A percentile compares a stretch with the other conserved stretches of the same genome.
Conservation (phyloP, 2,113 vertebrate species). For the Glareola pratincola region DNA sequence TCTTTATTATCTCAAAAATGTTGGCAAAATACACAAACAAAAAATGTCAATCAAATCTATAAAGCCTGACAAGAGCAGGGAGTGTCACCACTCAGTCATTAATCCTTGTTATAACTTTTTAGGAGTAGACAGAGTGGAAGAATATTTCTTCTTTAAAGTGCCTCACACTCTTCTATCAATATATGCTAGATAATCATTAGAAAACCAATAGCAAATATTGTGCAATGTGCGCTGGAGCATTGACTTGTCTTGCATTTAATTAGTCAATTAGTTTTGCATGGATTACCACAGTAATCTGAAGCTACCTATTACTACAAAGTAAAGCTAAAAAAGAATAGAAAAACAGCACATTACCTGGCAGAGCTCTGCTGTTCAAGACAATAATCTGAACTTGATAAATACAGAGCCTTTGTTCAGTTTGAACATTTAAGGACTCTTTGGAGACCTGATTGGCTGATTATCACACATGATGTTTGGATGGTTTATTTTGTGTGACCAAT, state of each 20-base stretch:
- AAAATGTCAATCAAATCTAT: background rate
- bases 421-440: constrained; percentile 65
- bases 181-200: constrained; percentile 11
- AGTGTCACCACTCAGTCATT: background rate
- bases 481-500: constrained; percentile 61
- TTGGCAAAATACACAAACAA: background rate
- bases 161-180: background rate
- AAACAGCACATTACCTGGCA: constrained; percentile 55
- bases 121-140: background rate
- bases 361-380: constrained; percentile 40
- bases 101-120: background rate
- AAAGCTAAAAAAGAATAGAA: constrained; percentile 41
- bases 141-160: background rate
- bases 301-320: background rate
- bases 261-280: constrained; percentile 36
- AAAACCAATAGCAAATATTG: constrained; percentile 4
- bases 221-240: background rate
- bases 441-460: constrained; percentile 54
- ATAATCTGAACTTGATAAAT: constrained; percentile 15
- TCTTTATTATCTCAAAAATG: background rate
- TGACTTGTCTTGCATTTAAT: constrained; percentile 44
- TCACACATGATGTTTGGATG: constrained; percentile 39
- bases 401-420: constrained; percentile 33
- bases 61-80: background rate
- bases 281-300: constrained; percentile 8